phyloP scores from a whole-genome alignment of 2,113 vertebrate species.

The Pelobates fuscus region DNA sequence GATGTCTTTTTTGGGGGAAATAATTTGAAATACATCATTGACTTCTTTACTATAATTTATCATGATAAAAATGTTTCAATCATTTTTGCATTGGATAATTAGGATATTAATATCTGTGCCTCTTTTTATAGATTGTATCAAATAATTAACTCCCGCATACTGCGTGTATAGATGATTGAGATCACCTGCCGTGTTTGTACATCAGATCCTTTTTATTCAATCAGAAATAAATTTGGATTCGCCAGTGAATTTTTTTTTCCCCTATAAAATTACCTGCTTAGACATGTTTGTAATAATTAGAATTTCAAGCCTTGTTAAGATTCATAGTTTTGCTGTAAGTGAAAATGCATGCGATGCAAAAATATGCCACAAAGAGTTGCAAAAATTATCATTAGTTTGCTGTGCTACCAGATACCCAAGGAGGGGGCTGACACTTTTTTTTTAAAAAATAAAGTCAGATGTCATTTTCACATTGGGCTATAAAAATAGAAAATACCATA shows the following conservation, averaged over 20 bases:
- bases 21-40: no score
- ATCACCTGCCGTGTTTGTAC: not conserved
- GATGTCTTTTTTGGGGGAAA: no score
- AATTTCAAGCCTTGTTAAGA: conserved; percentile 75
- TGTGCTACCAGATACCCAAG: conserved; percentile 45
- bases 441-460: conserved; percentile 49
- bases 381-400: conserved; percentile 58
- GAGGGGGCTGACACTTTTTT: conserved; percentile 52
- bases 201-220: not conserved
- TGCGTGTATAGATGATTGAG: no score
- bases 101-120: no score
- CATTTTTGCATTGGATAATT: no score
- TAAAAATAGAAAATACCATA: conserved; percentile 49
- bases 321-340: conserved; percentile 72
- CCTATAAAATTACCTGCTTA: conserved; percentile 90
- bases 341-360: conserved; percentile 78
- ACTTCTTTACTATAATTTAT: no score
- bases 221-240: not conserved
- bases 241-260: not conserved
- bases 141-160: no score
- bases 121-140: no score
- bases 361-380: conserved; percentile 61
- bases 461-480: conserved; percentile 55
- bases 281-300: conserved; percentile 87
- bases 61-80: no score